A percentile compares a stretch with the other conserved stretches of the same genome.
Conservation (phyloP, 2,888 invertebrate species). For the Napeogenes sylphis region DNA sequence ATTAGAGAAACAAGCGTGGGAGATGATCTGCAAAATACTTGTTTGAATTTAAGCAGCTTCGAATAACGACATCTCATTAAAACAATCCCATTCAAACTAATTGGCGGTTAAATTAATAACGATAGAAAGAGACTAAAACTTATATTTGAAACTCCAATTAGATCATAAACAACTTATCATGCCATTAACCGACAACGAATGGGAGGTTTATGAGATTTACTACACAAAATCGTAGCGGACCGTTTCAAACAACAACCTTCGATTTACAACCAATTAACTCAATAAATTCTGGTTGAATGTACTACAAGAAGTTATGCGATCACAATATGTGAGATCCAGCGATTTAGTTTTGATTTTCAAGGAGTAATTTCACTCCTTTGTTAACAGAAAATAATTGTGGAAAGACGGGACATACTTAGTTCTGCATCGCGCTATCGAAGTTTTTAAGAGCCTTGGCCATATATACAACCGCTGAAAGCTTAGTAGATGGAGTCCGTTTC, state of each 20-base stretch:
- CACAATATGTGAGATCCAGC: constrained; percentile 26
- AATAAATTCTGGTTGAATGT: constrained; percentile 58
- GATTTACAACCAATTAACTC: constrained; percentile 74
- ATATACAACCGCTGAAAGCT: background rate
- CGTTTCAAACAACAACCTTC: constrained; percentile 64
- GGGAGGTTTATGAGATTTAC: constrained; percentile 76
- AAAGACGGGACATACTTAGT: background rate
- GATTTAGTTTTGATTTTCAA: background rate
- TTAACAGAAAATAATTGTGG: constrained; percentile 8
- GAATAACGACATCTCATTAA: background rate
- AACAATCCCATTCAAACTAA: constrained; percentile 39
- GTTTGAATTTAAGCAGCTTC: background rate
- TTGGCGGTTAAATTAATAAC: constrained; percentile 70
- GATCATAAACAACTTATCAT: constrained; percentile 70
- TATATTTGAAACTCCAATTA: constrained; percentile 61
- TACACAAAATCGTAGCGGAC: constrained; percentile 70
- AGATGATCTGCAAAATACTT: constrained; percentile 5
- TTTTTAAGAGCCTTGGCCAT: constrained; percentile 8
- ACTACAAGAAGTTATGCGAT: constrained; percentile 11
- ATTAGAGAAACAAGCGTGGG: constrained; percentile 6
- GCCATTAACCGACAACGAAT: constrained; percentile 66
- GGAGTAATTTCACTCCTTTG: too few relatives aligned
- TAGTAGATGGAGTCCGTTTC: constrained; percentile 17
- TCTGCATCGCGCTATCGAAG: constrained; percentile 15
- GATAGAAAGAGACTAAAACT: constrained; percentile 52